Evolutionary conservation across 2,888 invertebrate species (phyloP).

Genomic region (Tortrix viridana): DNA sequence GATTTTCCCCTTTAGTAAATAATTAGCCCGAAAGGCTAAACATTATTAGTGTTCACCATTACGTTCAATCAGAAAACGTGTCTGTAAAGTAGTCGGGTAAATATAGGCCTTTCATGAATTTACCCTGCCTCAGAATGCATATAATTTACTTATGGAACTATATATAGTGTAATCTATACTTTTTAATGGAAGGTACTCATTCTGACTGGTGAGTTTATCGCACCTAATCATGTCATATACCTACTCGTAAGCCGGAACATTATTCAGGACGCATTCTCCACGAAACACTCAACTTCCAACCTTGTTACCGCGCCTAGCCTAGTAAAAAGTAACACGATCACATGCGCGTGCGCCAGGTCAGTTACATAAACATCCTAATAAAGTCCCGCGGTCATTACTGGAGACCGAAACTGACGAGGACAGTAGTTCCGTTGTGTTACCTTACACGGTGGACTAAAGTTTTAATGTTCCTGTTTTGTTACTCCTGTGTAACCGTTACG

Average conservation of each 20-base stretch:
- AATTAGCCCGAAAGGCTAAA: no score
- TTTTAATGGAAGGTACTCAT: neutral
- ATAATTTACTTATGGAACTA: no score
- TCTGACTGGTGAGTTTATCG: neutral
- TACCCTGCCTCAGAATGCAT: no score
- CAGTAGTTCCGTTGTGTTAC: conserved; percentile 7
- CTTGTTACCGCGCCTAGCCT: conserved; percentile 20
- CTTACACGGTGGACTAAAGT: neutral
- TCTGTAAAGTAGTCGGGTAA: no score
- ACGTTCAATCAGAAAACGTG: no score
- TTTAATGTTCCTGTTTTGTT: no score
- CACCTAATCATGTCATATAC: conserved; percentile 41
- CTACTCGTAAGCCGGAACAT: conserved; percentile 44
- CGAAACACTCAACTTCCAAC: conserved; percentile 43
- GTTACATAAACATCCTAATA: conserved; percentile 42
- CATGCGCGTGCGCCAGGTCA: conserved; percentile 32
- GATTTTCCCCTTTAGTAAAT: no score
- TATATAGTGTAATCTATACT: no score
- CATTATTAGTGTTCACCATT: no score
- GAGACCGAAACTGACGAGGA: conserved; percentile 26
- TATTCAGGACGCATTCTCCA: conserved; percentile 58
- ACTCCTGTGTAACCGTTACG: neutral
- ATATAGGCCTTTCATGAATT: no score
- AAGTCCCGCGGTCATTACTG: conserved; percentile 22
- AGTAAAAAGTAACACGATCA: conserved; percentile 29